Evolutionary conservation across 2,797 vertebrate species (phyloP).

Genomic region (Petrocephalus schoutedeni): DNA sequence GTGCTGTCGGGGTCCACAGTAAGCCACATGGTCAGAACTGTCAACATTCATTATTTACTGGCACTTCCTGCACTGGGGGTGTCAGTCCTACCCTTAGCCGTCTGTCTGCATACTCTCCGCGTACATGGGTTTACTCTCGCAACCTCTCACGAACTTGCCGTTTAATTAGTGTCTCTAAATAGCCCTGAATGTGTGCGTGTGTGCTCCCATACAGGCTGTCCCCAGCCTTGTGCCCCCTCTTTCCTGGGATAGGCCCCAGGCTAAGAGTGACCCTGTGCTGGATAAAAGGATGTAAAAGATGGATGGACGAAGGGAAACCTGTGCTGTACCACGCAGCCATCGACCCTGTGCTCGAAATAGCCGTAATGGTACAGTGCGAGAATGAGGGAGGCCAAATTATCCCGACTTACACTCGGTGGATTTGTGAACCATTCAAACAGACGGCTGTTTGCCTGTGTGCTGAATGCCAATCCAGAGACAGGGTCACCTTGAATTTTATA

Average conservation of each 20-base stretch:
- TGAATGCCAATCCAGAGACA: not conserved
- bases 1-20: not conserved
- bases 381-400: not conserved
- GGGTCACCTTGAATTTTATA: slow-evolving; percentile 4
- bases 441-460: not conserved
- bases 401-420: not conserved
- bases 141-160: not conserved
- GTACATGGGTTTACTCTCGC: not conserved
- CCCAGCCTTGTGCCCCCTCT: not conserved
- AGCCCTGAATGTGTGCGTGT: not conserved
- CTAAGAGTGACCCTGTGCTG: not conserved
- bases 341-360: not conserved
- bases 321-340: not conserved
- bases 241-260: not conserved
- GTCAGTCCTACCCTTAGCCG: not conserved
- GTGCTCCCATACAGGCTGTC: not conserved
- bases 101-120: not conserved
- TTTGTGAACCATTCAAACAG: not conserved
- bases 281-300: not conserved
- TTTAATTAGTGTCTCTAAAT: slow-evolving; percentile 4
- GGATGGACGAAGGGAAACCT: not conserved
- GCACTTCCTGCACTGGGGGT: not conserved
- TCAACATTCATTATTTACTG: not conserved
- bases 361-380: not conserved
- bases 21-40: not conserved